Base-by-base conservation (phyloP, 1,140 invertebrate genomes). In the Listronotus oregonensis region DNA sequence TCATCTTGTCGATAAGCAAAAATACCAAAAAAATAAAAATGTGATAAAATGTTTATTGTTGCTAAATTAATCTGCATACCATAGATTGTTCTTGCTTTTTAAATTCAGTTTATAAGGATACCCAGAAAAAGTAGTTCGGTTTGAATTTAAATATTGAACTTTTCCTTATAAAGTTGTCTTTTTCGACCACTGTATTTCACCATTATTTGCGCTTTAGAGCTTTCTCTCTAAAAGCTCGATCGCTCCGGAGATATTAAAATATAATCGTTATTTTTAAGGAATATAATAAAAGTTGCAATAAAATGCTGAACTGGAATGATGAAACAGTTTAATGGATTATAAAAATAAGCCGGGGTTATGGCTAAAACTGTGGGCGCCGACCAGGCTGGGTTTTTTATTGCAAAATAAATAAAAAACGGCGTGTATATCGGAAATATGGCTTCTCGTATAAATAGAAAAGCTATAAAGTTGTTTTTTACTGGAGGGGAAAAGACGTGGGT, bases 211-310 rank as follows among this genome's bases (percentile, higher is more conserved):
- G 34, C 34, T 37, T 37, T 37, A 37, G 34, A 37, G 34, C 34
- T 37, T 37, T 17, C 44, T 47, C n/a, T 47, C 15, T 18, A 17
- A 10, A 27, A 47, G 15, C 44, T 8, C 34, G 34, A 37, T 37
- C 11, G 34, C 34, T 37, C 10, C 7, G 27, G 31, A 15, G 42
- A 46, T 57, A 57, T 57, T 57, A 57, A 57, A 57, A 57, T 43
- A 42, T 57, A 57, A 57, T 57, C 39, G 54, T 57, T 57, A 57
- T 40, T 57, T 57, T 57, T 57, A 57, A 57, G 54, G 54, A 57
- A 43, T 57, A 57, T 57, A 57, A 57, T 57, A 57, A 57, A 57
- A 57, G 54, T 17, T 57, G 54, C 42, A 57, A 57, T 57, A 57
- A 57, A 57, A 57, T 14, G n/a, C 39, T 14, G 39, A 7, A 27